These are phyloP conservation scores for Platorchestia sp. DNA, from an alignment of 1,140 invertebrate species.

Conservation along the genomic window DNA sequence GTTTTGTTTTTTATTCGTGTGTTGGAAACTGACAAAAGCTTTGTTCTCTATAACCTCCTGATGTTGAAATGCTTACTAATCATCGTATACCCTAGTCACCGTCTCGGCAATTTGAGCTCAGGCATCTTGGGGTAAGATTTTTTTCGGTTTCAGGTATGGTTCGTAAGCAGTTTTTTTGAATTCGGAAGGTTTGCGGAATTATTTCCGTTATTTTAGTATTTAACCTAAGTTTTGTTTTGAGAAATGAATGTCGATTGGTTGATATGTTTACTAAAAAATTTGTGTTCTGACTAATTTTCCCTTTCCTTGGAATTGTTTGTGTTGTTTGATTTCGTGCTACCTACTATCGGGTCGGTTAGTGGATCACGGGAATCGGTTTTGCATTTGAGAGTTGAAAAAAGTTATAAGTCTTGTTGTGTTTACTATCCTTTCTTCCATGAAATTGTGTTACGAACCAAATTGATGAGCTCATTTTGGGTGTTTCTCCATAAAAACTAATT, in stretches of 20 bases:
- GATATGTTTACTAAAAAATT: neutral
- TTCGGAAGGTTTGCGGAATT: neutral
- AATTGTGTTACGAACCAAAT: neutral
- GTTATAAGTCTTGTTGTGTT: neutral
- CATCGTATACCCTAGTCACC: neutral
- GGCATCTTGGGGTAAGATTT: neutral
- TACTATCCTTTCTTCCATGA: neutral
- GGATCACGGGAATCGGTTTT: neutral
- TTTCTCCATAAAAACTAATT: too few species aligned
- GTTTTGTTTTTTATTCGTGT: neutral
- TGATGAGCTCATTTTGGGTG: neutral
- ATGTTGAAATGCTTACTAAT: neutral
- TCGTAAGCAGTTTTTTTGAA: neutral
- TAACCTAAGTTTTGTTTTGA: neutral
- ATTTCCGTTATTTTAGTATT: neutral
- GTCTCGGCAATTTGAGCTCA: neutral
- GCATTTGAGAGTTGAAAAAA: neutral
- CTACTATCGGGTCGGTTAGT: neutral
- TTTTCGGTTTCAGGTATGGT: too few species aligned
- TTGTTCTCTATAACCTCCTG: neutral
- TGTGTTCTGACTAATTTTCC: neutral
- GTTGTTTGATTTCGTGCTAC: neutral
- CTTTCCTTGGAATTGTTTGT: neutral
- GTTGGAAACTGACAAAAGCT: neutral
- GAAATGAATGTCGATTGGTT: neutral